Evolutionary conservation across 2,797 vertebrate species (phyloP).

Genomic region (Sebastes taczanowskii): DNA sequence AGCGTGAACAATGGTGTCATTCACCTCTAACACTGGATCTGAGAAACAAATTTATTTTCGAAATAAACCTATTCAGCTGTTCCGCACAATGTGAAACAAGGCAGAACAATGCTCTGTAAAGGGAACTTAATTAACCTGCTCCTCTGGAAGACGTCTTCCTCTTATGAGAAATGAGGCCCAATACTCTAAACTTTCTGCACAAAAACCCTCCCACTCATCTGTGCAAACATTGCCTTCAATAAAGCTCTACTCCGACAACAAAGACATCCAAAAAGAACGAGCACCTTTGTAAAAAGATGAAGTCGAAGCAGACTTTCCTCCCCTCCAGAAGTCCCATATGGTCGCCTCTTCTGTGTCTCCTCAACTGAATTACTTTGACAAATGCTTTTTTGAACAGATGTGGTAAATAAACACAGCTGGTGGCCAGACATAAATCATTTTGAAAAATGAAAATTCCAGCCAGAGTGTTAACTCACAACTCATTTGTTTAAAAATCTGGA

Average conservation of each 20-base stretch:
- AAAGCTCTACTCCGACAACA: neutral
- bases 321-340: neutral
- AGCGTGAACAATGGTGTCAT: neutral
- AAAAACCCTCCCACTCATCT: neutral
- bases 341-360: neutral
- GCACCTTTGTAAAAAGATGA: neutral
- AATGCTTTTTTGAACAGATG: constrained; percentile 6
- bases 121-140: neutral
- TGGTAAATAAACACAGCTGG: neutral
- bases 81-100: neutral
- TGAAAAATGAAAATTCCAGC: neutral
- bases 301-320: neutral
- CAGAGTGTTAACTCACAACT: neutral
- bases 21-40: neutral
- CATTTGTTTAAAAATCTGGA: neutral
- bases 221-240: neutral
- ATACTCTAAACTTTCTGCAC: neutral
- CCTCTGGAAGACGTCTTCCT: neutral
- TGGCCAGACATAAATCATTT: neutral
- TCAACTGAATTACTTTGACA: constrained; percentile 4
- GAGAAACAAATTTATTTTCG: neutral
- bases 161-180: neutral
- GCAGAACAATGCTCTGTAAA: neutral
- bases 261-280: neutral
- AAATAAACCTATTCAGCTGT: neutral